These are phyloP conservation scores for Valencia hispanica DNA, from an alignment of 2,797 vertebrate species.

Conservation along the genomic window DNA sequence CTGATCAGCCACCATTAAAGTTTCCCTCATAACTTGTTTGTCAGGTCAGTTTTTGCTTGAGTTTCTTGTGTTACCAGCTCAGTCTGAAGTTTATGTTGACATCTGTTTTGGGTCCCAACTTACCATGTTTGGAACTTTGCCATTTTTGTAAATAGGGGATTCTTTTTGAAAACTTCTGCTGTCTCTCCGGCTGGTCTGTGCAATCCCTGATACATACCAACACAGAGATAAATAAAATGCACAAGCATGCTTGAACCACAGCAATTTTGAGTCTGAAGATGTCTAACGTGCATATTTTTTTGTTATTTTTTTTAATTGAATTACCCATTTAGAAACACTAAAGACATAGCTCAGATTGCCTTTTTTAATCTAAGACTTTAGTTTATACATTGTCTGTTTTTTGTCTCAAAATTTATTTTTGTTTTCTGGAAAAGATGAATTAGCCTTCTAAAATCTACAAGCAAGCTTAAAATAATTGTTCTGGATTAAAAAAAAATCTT, in stretches of 20 bases:
- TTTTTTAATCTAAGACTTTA: conserved; percentile 21
- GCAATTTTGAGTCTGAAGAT: neutral
- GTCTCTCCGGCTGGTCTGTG: no score
- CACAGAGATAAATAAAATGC: neutral
- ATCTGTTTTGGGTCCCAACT: no score
- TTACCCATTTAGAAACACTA: conserved; percentile 31
- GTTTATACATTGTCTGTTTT: neutral
- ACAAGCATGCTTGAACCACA: neutral
- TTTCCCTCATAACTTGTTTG: no score
- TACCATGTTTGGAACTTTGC: no score
- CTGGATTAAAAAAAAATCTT: neutral
- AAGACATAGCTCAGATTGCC: conserved; percentile 28
- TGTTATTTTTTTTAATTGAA: neutral
- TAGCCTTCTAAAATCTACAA: neutral
- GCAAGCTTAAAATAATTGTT: neutral
- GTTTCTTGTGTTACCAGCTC: no score
- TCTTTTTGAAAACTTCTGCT: no score
- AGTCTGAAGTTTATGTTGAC: no score
- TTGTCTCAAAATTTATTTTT: neutral
- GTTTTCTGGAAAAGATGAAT: conserved; percentile 2
- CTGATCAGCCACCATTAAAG: no score
- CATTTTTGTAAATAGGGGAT: no score
- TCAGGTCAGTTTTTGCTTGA: no score
- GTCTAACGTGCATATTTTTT: neutral
- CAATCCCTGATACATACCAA: no score